Base-by-base conservation (phyloP, 2,113 vertebrate genomes). In the Sciurus niger region DNA sequence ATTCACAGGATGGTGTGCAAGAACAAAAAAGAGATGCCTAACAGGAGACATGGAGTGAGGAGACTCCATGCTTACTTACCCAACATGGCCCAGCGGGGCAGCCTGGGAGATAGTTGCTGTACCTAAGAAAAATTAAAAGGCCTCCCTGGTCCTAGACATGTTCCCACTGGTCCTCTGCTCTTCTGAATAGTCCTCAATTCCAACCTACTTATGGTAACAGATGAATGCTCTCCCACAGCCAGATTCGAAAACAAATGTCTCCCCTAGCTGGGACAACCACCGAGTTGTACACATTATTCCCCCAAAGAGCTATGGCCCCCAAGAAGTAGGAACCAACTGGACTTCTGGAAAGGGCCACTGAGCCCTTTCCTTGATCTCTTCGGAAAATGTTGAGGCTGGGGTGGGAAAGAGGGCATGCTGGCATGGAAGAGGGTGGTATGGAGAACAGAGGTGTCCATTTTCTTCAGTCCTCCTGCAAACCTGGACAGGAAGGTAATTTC, bases 11-110 rank as follows among this genome's bases (percentile, higher is more conserved):
- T 53, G 30, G 46, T 32, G 14, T 46, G 7, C 40, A 40, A 14
- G 25, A 51, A 28, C 10, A 68, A 4, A 73, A n/a, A 73, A 32
- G 37, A 84, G 55, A 4, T 18, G 3, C 2, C 28, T 24, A 9
- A 9, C 0, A 60, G 37, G 28, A 9, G 30, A 1, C 13, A 0
- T 48, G 34, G 25, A 22, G 37, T 0, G 4, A 24, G 18, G 32
- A 60, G 22, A 3, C 24, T 55, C 16, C 3, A 67, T 1, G 53
- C 30, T 51, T 28, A 51, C 63, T 14, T 16, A 12, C 0, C 16
- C 30, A 16, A 1, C 0, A 6, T 0, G 53, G 37, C 67, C 37
- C 1, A 14, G 8, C 11, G 37, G 68, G 46, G 63, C 22, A 58
- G 11, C 55, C 80, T 11, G 7, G 28, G 58, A 46, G 8, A 30